Conservation (phyloP, 2,797 vertebrate genomes). For the Enteromius fasciolatus region DNA sequence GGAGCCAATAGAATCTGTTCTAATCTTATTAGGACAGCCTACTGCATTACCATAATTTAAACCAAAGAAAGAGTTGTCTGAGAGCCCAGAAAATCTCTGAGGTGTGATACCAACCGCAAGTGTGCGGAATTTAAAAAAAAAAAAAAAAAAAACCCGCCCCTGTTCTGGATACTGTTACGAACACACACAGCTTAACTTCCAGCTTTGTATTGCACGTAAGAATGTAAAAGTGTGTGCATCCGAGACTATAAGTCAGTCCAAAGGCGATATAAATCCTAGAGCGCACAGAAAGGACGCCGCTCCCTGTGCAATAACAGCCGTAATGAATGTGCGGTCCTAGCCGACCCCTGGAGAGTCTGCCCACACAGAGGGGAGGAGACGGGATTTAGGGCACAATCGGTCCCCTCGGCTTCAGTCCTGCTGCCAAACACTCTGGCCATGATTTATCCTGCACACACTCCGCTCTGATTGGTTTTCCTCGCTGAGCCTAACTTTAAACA, state of each 20-base stretch:
- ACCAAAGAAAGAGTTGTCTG: conserved; percentile 60
- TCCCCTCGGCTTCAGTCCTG: conserved; percentile 71
- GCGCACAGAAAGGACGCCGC: conserved; percentile 65
- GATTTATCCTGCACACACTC: conserved; percentile 72
- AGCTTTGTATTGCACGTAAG: conserved; percentile 33
- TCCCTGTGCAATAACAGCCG: conserved; percentile 70
- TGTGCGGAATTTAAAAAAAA: conserved; percentile 32
- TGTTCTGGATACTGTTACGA: conserved; percentile 48
- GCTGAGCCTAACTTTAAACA: conserved; percentile 71
- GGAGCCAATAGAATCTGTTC: conserved; percentile 53
- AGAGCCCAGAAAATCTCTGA: conserved; percentile 66
- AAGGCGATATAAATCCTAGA: conserved; percentile 72
- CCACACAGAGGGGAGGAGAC: conserved; percentile 42
- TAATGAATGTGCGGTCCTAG: conserved; percentile 77
- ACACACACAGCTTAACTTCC: conserved; percentile 36
- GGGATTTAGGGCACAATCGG: conserved; percentile 70
- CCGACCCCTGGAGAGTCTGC: conserved; percentile 63
- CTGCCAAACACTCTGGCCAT: conserved; percentile 65
- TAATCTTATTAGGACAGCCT: conserved; percentile 71
- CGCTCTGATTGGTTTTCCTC: conserved; percentile 45
- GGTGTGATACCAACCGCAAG: conserved; percentile 62
- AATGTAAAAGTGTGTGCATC: conserved; percentile 50
- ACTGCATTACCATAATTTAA: conserved; percentile 62
- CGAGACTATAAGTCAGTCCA: conserved; percentile 58
- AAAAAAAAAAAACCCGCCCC: background rate